Percentiles rank a stretch among this genome's conserved stretches.
Conservation (phyloP, 2,797 vertebrate species). For the Lacerta bilineata region DNA sequence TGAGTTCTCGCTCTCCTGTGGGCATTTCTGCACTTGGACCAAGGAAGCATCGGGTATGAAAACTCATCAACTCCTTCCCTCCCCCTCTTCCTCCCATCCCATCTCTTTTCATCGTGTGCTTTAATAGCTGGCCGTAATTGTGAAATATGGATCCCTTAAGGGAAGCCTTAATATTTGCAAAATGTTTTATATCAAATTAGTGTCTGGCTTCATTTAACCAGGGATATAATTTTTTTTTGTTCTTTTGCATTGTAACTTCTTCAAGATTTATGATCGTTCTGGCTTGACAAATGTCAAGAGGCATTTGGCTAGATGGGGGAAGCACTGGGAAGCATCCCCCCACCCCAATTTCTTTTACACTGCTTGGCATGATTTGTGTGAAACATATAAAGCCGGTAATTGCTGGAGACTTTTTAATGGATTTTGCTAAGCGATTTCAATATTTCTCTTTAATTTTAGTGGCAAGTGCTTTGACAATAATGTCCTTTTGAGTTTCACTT, state of each 20-base stretch:
- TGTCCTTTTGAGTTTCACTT: constrained; percentile 11
- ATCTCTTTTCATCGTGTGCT: background rate
- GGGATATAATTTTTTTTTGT: background rate
- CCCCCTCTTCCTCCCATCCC: background rate
- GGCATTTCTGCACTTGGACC: background rate
- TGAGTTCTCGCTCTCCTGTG: background rate
- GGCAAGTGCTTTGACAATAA: background rate
- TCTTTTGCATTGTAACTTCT: constrained; percentile 51
- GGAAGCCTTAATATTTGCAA: constrained; percentile 63
- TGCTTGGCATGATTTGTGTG: constrained; percentile 28
- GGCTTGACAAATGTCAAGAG: constrained; percentile 43
- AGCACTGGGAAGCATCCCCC: background rate
- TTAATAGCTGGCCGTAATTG: constrained; percentile 37
- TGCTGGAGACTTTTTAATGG: constrained; percentile 40
- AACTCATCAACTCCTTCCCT: background rate
- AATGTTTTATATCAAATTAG: constrained; percentile 69
- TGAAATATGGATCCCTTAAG: constrained; percentile 53
- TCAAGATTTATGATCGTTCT: constrained; percentile 50
- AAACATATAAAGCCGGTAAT: constrained; percentile 32
- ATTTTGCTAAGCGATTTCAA: constrained; percentile 45
- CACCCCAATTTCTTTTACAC: background rate
- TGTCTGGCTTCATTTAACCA: constrained; percentile 49
- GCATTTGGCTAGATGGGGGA: background rate
- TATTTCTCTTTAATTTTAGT: constrained; percentile 51
- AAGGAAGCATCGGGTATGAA: constrained; percentile 16